These are phyloP conservation scores for Lemur catta DNA, from an alignment of 2,797 vertebrate species.

Conservation along the genomic window DNA sequence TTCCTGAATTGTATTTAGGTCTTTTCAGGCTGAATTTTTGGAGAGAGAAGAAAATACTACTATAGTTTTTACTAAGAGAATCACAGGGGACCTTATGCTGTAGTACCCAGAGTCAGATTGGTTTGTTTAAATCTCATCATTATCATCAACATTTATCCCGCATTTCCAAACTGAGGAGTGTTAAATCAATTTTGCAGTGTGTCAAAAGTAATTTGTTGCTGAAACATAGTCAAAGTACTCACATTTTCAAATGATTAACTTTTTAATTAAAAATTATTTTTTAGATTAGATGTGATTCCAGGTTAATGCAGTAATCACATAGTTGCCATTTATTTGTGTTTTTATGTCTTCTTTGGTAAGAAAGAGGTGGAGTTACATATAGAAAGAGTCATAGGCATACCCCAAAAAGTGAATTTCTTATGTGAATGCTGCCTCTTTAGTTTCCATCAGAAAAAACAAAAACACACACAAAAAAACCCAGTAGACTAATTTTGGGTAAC, in stretches of 20 bases:
- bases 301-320: neutral
- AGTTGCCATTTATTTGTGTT: neutral
- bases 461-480: neutral
- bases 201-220: neutral
- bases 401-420: neutral
- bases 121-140: neutral
- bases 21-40: neutral
- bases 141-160: neutral
- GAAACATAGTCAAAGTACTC: neutral
- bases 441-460: neutral
- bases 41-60: neutral
- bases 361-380: neutral
- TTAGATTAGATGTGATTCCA: neutral
- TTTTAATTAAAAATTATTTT: conserved; percentile 18
- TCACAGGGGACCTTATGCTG: neutral
- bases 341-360: neutral
- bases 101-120: neutral
- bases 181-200: neutral
- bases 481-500: neutral
- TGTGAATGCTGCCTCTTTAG: neutral
- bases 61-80: neutral
- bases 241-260: neutral
- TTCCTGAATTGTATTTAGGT: neutral
- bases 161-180: neutral
- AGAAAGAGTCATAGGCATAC: neutral